phyloP scores from a whole-genome alignment of 35 echinoderm and acorn worm species.

The Apostichopus japonicus region DNA sequence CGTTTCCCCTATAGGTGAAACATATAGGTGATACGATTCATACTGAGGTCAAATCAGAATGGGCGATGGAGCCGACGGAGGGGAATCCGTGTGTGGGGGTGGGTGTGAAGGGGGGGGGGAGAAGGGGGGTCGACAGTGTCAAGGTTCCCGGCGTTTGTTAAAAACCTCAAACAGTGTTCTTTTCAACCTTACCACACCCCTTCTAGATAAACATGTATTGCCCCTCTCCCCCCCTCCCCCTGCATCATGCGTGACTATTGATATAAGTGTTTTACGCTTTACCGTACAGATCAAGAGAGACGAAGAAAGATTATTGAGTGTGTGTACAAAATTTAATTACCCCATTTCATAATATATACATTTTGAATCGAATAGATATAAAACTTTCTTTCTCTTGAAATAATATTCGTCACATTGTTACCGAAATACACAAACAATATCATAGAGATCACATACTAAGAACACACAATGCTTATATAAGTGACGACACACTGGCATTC shows the following conservation, averaged over 20 bases:
- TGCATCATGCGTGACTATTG: neutral
- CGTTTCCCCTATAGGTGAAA: no score
- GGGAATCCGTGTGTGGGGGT: neutral
- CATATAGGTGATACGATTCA: no score
- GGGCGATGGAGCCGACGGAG: no score
- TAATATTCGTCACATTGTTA: neutral
- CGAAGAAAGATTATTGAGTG: neutral
- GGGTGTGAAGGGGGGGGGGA: no score
- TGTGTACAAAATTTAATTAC: conserved; percentile 47
- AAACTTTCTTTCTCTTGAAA: conserved; percentile 31
- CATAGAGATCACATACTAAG: neutral
- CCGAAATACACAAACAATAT: neutral
- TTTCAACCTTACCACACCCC: no score
- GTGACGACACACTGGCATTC: neutral
- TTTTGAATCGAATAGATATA: conserved; percentile 47
- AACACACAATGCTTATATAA: neutral
- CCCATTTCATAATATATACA: conserved; percentile 37
- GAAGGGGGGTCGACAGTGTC: no score
- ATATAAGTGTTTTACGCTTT: neutral
- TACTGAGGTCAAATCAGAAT: no score
- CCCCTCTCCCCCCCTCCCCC: no score
- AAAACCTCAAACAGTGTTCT: no score
- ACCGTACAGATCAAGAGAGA: no score
- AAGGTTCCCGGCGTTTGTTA: no score
- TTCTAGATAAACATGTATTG: neutral